These are phyloP conservation scores for Tenthredo mesomela DNA, from an alignment of 2,888 invertebrate species.

Conservation along the genomic window DNA sequence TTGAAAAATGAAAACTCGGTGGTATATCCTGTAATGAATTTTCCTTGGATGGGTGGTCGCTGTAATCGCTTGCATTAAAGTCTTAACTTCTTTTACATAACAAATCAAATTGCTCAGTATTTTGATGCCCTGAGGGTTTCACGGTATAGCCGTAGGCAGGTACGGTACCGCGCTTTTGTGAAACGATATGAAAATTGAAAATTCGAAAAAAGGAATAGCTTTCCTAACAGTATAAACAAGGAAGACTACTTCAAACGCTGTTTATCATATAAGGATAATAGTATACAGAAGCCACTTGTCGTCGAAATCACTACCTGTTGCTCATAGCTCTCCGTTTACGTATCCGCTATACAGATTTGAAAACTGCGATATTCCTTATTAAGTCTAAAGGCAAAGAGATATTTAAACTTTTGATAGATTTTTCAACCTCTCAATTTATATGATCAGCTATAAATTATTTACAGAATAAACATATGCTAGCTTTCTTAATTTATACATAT, in stretches of 20 bases:
- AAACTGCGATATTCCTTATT: background rate
- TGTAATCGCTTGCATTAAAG: conserved; percentile 52
- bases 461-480: background rate
- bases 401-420: background rate
- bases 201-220: background rate
- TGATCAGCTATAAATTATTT: background rate
- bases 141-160: background rate
- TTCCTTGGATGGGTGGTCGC: background rate
- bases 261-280: background rate
- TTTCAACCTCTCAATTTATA: background rate
- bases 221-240: background rate
- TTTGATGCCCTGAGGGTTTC: background rate
- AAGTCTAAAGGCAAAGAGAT: background rate
- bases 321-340: background rate
- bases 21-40: conserved; percentile 3
- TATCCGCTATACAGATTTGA: background rate
- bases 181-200: conserved; percentile 6
- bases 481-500: background rate
- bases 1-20: conserved; percentile 15
- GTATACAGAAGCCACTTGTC: conserved; percentile 9
- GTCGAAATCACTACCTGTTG: conserved; percentile 37
- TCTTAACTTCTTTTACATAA: conserved; percentile 52
- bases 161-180: background rate
- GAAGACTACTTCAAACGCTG: background rate
- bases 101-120: conserved; percentile 41